These are phyloP conservation scores for Amblyjoppa proteus DNA, from an alignment of 2,888 invertebrate genomes.

Conservation along the genomic window DNA sequence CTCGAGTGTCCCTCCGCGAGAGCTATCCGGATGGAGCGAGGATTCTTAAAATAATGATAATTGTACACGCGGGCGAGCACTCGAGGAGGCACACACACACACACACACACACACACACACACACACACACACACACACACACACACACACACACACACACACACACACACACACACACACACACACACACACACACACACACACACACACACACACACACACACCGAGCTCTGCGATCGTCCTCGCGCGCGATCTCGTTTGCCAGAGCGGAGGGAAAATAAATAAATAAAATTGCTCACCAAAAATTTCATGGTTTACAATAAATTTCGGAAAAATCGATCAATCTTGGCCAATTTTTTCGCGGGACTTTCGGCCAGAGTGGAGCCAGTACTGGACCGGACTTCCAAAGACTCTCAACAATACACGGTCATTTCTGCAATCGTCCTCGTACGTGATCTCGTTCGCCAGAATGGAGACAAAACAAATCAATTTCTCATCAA, in stretches of 20 bases:
- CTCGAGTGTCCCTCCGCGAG: conserved; percentile 27
- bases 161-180: background rate
- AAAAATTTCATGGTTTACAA: background rate
- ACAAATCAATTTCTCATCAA: background rate
- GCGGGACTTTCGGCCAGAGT: no score
- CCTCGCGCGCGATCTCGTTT: conserved; percentile 22
- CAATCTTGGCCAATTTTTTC: no score
- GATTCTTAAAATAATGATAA: conserved; percentile 48
- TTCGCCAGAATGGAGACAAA: background rate
- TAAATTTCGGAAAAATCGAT: no score
- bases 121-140: background rate
- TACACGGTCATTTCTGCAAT: background rate
- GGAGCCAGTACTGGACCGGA: background rate
- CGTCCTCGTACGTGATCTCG: conserved; percentile 13
- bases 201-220: background rate
- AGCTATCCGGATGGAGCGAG: conserved; percentile 19
- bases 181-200: background rate
- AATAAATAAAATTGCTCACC: background rate
- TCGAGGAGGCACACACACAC: background rate
- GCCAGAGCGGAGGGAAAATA: background rate
- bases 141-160: background rate
- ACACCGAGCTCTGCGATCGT: conserved; percentile 7
- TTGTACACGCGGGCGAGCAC: conserved; percentile 12
- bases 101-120: background rate
- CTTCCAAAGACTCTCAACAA: background rate